Evolutionary conservation across 1,140 invertebrate species (phyloP).

Genomic region (Adelges cooleyi): DNA sequence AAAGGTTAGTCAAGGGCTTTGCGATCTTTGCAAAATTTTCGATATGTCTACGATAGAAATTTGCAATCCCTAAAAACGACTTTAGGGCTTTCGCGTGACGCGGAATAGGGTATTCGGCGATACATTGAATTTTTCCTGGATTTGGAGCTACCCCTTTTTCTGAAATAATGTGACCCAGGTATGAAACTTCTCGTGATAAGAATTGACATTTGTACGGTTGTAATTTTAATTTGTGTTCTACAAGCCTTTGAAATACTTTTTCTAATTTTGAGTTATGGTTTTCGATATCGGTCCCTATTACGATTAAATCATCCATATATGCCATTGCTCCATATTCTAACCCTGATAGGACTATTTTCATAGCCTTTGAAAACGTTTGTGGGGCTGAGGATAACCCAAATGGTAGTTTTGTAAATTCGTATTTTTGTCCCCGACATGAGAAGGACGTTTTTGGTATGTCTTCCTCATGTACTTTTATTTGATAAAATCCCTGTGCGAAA

Average conservation of each 20-base stretch:
- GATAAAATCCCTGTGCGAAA: too few relatives aligned
- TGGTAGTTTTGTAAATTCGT: too few relatives aligned
- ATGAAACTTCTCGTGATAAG: neutral
- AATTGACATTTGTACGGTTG: constrained; percentile 19
- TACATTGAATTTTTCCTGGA: constrained; percentile 31
- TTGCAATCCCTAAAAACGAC: constrained; percentile 36
- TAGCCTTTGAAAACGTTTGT: too few relatives aligned
- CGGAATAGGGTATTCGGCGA: constrained; percentile 38
- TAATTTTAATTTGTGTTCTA: neutral
- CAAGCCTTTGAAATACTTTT: constrained; percentile 4
- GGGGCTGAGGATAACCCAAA: too few relatives aligned
- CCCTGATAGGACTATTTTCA: too few relatives aligned
- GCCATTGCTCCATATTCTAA: neutral
- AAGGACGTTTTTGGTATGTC: too few relatives aligned
- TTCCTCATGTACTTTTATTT: too few relatives aligned
- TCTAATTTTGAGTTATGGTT: neutral
- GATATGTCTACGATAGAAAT: constrained; percentile 38
- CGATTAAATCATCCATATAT: constrained; percentile 24
- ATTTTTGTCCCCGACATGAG: too few relatives aligned
- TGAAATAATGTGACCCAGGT: constrained; percentile 15
- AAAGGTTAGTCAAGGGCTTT: constrained; percentile 35
- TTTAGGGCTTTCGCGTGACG: constrained; percentile 35
- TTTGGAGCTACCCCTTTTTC: constrained; percentile 9
- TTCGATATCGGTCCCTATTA: neutral
- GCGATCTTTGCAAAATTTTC: constrained; percentile 33